Conservation (phyloP, 2,888 invertebrate genomes). For the Sinelater perroti region DNA sequence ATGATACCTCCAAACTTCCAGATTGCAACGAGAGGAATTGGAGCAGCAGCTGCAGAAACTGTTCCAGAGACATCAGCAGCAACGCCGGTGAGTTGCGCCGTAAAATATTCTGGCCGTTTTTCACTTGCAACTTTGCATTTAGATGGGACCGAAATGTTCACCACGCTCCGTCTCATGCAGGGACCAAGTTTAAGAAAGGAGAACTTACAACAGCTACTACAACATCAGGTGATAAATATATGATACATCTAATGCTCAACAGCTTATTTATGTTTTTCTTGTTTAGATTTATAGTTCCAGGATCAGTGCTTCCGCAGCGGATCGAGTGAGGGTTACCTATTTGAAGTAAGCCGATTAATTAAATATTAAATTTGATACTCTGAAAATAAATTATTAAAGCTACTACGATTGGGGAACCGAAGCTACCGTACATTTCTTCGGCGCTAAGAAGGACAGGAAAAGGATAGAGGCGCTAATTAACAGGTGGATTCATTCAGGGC, state of each 20-base stretch:
- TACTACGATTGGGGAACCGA: slow-evolving; percentile 60
- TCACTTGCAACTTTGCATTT: neutral
- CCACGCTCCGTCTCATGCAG: slow-evolving; percentile 30
- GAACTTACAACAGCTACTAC: slow-evolving; percentile 15
- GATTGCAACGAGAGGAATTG: slow-evolving; percentile 3
- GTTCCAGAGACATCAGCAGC: slow-evolving; percentile 13
- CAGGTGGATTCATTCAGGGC: slow-evolving; percentile 68
- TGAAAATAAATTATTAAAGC: slow-evolving; percentile 45
- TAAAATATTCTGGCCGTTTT: neutral
- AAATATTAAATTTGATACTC: neutral
- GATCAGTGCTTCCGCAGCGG: neutral
- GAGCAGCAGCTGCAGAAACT: slow-evolving; percentile 17
- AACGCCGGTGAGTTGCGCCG: slow-evolving; percentile 9
- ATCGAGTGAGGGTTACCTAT: slow-evolving; percentile 14
- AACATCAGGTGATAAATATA: slow-evolving; percentile 19
- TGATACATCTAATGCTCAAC: neutral
- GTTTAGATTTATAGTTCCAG: slow-evolving; percentile 20
- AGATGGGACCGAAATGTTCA: slow-evolving; percentile 28
- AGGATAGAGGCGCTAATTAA: slow-evolving; percentile 65
- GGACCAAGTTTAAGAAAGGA: slow-evolving; percentile 30
- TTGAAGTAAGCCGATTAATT: slow-evolving; percentile 15
- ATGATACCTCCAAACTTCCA: neutral
- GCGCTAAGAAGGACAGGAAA: slow-evolving; percentile 64
- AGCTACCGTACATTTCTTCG: slow-evolving; percentile 65
- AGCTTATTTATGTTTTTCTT: no score